phyloP scores from a whole-genome alignment of 2,888 invertebrate genomes.

The Ennomos fuscantarius region DNA sequence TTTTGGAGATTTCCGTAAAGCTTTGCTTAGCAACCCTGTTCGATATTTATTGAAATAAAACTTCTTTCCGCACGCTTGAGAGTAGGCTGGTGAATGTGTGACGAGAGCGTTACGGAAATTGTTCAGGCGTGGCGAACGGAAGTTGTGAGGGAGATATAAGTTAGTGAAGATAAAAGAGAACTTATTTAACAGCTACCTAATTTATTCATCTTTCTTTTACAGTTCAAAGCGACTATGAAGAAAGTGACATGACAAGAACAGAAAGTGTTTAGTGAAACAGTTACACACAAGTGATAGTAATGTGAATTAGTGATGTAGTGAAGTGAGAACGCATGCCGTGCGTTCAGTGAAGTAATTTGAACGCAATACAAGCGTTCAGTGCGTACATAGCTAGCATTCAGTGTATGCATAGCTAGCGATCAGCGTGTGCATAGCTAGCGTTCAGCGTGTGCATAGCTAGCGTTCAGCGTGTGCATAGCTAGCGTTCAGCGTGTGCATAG shows the following conservation, averaged over 20 bases:
- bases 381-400: conserved; percentile 1
- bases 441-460: neutral
- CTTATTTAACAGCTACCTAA: no score
- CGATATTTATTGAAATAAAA: no score
- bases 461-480: neutral
- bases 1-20: no score
- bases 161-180: no score
- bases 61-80: no score
- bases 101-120: no score
- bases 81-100: no score
- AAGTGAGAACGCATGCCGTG: conserved; percentile 25
- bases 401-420: conserved; percentile 4
- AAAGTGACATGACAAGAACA: conserved; percentile 37
- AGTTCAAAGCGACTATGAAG: conserved; percentile 28
- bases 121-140: no score
- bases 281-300: conserved; percentile 42
- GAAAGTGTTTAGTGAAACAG: conserved; percentile 38
- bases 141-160: no score
- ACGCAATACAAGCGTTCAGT: conserved; percentile 14
- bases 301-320: conserved; percentile 42
- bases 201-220: conserved; percentile 12
- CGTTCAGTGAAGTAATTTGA: conserved; percentile 30
- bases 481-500: neutral
- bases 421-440: conserved; percentile 2
- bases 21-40: no score